Conservation (phyloP, 1,140 invertebrate genomes). For the Drosophila micromelanica region DNA sequence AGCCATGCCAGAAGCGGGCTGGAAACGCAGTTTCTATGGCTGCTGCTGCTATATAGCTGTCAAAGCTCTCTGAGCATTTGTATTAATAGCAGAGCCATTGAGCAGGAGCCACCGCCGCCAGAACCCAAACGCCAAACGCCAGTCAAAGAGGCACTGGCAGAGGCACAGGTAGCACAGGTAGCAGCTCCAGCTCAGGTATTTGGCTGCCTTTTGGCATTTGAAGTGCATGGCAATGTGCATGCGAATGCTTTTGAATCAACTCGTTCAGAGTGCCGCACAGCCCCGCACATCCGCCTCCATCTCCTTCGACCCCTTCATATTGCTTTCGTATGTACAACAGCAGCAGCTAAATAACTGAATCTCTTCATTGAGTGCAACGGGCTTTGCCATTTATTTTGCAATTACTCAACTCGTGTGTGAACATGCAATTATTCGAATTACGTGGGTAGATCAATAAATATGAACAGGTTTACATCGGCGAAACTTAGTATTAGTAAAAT, state of each 20-base stretch:
- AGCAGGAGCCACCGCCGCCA: neutral
- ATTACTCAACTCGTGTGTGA: conserved; percentile 59
- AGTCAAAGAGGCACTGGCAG: neutral
- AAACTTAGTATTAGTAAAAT: no score
- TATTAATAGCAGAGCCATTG: conserved; percentile 50
- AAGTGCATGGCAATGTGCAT: conserved; percentile 67
- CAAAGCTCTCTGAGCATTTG: conserved; percentile 63
- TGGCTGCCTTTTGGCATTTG: conserved; percentile 60
- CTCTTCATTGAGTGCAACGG: conserved; percentile 41
- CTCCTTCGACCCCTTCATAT: neutral
- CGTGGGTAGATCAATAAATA: conserved; percentile 39
- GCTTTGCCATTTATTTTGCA: conserved; percentile 60
- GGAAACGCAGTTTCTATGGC: neutral
- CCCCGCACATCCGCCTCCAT: neutral
- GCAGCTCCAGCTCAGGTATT: conserved; percentile 43
- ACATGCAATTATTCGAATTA: conserved; percentile 19
- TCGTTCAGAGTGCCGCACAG: conserved; percentile 28
- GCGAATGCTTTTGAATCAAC: conserved; percentile 39
- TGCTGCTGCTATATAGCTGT: conserved; percentile 41
- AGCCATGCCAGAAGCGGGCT: neutral
- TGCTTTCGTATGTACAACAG: neutral
- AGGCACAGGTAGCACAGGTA: neutral
- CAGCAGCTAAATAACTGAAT: conserved; percentile 45
- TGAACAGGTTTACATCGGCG: neutral
- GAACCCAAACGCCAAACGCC: neutral